phyloP scores from a whole-genome alignment of 2,113 vertebrate species.

The Microtus ochrogaster region DNA sequence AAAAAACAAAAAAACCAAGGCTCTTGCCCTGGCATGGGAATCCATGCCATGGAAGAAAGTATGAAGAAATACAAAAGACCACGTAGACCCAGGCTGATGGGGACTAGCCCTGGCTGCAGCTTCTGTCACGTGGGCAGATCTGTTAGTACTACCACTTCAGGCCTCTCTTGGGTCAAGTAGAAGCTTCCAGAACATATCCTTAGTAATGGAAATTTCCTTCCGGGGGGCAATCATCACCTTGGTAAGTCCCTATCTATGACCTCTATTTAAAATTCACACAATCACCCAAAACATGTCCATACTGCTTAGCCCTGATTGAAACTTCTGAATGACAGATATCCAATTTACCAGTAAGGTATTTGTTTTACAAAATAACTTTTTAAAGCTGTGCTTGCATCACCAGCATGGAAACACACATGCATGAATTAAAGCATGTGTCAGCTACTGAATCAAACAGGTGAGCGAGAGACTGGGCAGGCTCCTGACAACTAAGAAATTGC shows the following conservation, averaged over 20 bases:
- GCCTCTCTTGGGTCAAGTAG: fast-evolving
- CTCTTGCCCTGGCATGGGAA: fast-evolving
- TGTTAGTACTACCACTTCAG: fast-evolving
- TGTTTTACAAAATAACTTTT: not conserved
- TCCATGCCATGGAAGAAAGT: fast-evolving
- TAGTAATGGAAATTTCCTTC: fast-evolving
- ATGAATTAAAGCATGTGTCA: not conserved
- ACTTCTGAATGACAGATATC: not conserved
- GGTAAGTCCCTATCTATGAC: fast-evolving
- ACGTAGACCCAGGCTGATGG: fast-evolving
- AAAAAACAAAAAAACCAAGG: too few species aligned
- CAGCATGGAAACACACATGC: not conserved
- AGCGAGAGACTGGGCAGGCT: too few species aligned
- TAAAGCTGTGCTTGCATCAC: not conserved
- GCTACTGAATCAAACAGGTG: fast-evolving
- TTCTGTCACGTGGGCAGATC: too few species aligned
- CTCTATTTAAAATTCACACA: not conserved
- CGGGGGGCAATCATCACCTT: fast-evolving
- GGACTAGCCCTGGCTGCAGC: not conserved
- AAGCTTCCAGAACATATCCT: not conserved
- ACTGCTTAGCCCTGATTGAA: fast-evolving
- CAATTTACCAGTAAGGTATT: fast-evolving
- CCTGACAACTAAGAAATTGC: fast-evolving
- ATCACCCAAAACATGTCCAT: fast-evolving
- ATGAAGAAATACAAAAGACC: too few species aligned